Base-by-base conservation (phyloP, 2,888 invertebrate species). In the Eilema depressum region DNA sequence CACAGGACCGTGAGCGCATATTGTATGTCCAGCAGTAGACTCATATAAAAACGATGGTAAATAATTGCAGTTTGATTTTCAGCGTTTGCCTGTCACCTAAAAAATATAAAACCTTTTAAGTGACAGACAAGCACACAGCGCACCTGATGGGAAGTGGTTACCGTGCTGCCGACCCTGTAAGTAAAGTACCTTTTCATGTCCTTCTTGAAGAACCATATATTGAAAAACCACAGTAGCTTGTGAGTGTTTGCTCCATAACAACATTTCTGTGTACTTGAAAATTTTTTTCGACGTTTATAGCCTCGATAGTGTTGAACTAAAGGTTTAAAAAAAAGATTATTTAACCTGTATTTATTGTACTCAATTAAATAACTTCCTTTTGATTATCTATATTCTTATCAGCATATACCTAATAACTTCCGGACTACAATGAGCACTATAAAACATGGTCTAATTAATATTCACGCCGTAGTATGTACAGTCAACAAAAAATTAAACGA, bases 391-490 rank as follows among this genome's bases (percentile, higher is more conserved):
- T 4, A 63, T 14, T 64, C 33, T 61, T 56, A 61, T 62, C 65
- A 66, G 17, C 17, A 26, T 0, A 53, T 66, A 66, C 66, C 37
- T 66, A 66, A 63, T 61, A 66, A 65, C 61, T 65, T 33, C 65
- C 69, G 25, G 57, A 12, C 25, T 3, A 53, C 53, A 37, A 37
- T 53, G 60, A 26, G 11, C 23, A 25, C 56, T 30, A 66, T 70
- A 47, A 67, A 70, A 47, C 37, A 60, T 67, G 25, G 23, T 65
- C 60, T 65, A 71, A 68, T 71, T 68, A 68, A 61, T 70, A 41
- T 70, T 57, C 73, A 74, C 66, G 74, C 70, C 63, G 73, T 71
- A 66, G 61, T 1, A 41, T 66, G 63, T 68, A 76, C 67, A 47
- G 72, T 74, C 30, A 63, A 17, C 70, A 75, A 70, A 77, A 75